Evolutionary conservation across 2,797 vertebrate species (phyloP).

Genomic region (Coendou prehensilis): DNA sequence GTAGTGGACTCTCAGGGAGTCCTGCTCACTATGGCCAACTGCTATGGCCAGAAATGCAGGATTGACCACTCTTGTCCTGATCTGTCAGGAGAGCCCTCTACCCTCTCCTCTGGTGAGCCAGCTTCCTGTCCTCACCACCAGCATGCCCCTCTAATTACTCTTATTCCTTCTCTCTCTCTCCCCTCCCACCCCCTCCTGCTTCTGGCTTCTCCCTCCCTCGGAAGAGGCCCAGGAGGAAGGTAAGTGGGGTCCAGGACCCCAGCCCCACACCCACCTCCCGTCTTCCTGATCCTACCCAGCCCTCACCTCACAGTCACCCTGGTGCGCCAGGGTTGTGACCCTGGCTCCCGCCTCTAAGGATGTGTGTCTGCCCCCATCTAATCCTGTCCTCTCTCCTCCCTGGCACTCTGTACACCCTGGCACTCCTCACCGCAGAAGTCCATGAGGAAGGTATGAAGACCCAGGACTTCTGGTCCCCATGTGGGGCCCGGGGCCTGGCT

Average conservation of each 20-base stretch:
- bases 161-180: not conserved
- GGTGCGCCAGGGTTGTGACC: not conserved
- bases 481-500: constrained; percentile 89
- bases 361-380: not conserved
- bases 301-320: not conserved
- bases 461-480: constrained; percentile 94
- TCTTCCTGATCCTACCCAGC: not conserved
- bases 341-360: not conserved
- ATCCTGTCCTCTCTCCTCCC: constrained; percentile 69
- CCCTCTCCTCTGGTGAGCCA: too few species aligned
- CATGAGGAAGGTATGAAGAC: constrained; percentile 92
- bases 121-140: not conserved
- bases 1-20: not conserved
- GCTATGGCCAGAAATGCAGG: not conserved
- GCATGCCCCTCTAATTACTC: accelerated
- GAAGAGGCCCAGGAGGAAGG: constrained; percentile 84
- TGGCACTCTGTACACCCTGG: not conserved
- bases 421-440: constrained; percentile 85
- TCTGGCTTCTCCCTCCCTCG: not conserved
- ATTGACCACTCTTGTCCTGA: not conserved
- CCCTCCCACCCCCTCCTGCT: not conserved
- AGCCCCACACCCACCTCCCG: accelerated
- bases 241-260: not conserved
- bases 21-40: too few species aligned
- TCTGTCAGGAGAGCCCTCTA: too few species aligned